Conservation (phyloP, 2,888 invertebrate genomes). For the Conus canariensis region DNA sequence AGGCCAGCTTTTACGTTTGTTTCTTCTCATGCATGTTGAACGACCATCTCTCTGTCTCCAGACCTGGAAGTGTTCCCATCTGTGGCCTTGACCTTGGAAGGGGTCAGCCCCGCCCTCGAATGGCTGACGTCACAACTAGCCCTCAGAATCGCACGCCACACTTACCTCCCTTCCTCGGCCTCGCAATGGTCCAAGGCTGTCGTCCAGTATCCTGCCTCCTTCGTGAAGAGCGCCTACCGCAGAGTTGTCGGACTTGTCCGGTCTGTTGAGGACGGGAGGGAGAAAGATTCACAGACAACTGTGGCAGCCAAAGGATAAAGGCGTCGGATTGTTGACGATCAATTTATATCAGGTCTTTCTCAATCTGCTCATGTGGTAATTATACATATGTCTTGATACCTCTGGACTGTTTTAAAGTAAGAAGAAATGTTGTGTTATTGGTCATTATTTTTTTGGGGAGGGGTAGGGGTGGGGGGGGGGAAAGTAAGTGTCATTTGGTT, state of each 20-base stretch:
- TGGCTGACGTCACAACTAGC: constrained; percentile 26
- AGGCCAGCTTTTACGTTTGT: neutral
- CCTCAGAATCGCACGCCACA: neutral
- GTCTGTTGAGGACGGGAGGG: neutral
- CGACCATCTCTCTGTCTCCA: neutral
- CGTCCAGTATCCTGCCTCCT: neutral
- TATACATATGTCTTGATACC: too few species aligned
- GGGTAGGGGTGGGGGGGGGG: too few species aligned
- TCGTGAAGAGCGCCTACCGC: constrained; percentile 25
- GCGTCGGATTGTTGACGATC: too few species aligned
- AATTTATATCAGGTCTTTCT: too few species aligned
- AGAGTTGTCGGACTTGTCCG: constrained; percentile 6
- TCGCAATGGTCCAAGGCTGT: neutral
- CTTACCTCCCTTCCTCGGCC: neutral
- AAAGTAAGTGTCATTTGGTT: too few species aligned
- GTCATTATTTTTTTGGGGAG: too few species aligned
- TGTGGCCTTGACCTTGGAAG: neutral
- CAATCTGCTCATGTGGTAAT: too few species aligned
- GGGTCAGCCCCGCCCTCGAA: constrained; percentile 19
- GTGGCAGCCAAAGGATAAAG: too few species aligned
- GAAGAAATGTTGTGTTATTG: too few species aligned
- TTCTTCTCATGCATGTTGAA: neutral
- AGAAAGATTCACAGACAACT: neutral
- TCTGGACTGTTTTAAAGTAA: too few species aligned
- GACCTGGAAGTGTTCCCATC: constrained; percentile 33